A percentile compares a stretch with the other conserved stretches of the same genome.
These are phyloP conservation scores for Amphilophus citrinellus DNA, from an alignment of 2,113 vertebrate genomes.

Conservation along the genomic window DNA sequence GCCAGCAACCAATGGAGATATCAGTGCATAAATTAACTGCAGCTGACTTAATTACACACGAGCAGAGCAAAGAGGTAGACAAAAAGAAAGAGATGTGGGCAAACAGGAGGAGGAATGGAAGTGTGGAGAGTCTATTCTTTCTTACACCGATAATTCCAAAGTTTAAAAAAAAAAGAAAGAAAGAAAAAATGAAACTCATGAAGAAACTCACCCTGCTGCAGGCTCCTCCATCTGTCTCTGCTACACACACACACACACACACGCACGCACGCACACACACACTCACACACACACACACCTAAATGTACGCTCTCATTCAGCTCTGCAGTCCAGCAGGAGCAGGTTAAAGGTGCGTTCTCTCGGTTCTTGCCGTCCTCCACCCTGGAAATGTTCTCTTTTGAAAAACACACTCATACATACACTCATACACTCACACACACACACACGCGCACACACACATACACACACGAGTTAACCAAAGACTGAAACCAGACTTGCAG, in stretches of 20 bases:
- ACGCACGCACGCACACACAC: background rate
- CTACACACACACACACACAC: conserved; percentile 37
- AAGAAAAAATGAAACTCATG: background rate
- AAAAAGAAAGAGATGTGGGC: conserved; percentile 15
- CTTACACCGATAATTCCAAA: conserved; percentile 26
- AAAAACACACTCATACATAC: background rate
- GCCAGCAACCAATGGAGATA: conserved; percentile 49
- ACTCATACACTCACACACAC: background rate
- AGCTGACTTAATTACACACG: conserved; percentile 62
- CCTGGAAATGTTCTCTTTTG: background rate
- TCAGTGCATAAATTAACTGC: conserved; percentile 66
- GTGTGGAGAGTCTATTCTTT: conserved; percentile 15
- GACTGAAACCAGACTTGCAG: background rate
- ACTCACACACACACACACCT: background rate
- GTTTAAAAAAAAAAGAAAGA: conserved; percentile 3
- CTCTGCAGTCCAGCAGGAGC: conserved; percentile 32
- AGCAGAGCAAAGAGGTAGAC: conserved; percentile 18
- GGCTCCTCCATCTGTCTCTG: conserved; percentile 68
- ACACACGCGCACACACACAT: conserved; percentile 1
- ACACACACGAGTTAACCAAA: background rate
- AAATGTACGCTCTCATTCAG: background rate
- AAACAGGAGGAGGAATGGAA: conserved; percentile 31
- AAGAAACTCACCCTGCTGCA: conserved; percentile 68
- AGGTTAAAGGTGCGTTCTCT: conserved; percentile 29
- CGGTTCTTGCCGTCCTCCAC: conserved; percentile 4